phyloP scores from a whole-genome alignment of 2,113 vertebrate genomes.

The Oncorhynchus kisutch region DNA sequence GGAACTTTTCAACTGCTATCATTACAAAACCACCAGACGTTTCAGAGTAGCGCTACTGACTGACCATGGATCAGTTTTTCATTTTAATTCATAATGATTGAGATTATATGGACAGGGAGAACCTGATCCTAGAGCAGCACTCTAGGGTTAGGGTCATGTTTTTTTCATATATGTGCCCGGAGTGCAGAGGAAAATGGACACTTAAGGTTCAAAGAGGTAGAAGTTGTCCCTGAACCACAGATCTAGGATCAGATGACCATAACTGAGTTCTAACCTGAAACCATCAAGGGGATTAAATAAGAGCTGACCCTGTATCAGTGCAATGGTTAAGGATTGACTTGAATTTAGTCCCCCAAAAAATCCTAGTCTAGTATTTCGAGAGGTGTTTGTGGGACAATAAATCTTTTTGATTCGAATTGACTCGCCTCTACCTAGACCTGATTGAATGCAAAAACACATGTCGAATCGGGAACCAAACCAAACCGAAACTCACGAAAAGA shows the following conservation, averaged over 20 bases:
- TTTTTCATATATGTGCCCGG: not conserved
- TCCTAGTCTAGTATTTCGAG: too few species aligned
- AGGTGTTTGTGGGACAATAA: too few species aligned
- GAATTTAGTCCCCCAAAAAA: too few species aligned
- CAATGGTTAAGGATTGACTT: too few species aligned
- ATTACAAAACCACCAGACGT: constrained; percentile 18
- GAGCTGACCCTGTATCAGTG: not conserved
- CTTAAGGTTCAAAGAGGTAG: too few species aligned
- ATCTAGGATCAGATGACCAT: not conserved
- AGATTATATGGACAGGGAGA: too few species aligned
- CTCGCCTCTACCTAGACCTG: not conserved
- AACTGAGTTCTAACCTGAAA: not conserved
- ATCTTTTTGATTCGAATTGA: too few species aligned
- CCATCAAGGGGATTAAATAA: not conserved
- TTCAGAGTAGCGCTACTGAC: too few species aligned
- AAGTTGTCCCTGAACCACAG: not conserved
- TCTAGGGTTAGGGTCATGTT: too few species aligned
- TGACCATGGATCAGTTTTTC: too few species aligned
- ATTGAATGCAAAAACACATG: constrained; percentile 28
- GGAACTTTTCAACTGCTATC: constrained; percentile 9
- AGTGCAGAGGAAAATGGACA: not conserved
- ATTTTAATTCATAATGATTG: too few species aligned
- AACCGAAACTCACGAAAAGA: constrained; percentile 1
- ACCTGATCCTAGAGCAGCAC: too few species aligned
- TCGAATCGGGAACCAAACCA: constrained; percentile 8